phyloP scores from a whole-genome alignment of 2,797 vertebrate genomes.

The Yasuhikotakia modesta region DNA sequence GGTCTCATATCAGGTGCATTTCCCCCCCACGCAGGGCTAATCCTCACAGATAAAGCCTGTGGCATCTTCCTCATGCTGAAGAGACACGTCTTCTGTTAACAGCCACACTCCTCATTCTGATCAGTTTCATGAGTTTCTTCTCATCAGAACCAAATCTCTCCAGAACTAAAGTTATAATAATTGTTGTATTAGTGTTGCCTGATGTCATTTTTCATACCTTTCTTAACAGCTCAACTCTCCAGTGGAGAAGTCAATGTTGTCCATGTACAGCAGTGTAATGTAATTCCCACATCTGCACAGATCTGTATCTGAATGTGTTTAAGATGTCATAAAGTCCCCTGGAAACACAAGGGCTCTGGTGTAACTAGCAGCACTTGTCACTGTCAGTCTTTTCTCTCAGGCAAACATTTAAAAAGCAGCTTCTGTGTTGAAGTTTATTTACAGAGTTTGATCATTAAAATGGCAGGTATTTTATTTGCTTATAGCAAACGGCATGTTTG shows the following conservation, averaged over 20 bases:
- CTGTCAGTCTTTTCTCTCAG: slow-evolving; percentile 65
- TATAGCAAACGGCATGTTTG: background rate
- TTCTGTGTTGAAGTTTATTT: slow-evolving; percentile 40
- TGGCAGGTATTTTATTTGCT: slow-evolving; percentile 33
- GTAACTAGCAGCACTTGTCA: slow-evolving; percentile 76
- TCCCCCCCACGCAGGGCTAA: slow-evolving; percentile 24
- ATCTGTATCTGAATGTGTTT: too few species aligned
- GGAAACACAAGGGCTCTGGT: too few species aligned
- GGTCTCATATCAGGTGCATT: slow-evolving; percentile 43
- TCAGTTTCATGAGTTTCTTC: background rate
- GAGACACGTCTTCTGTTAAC: background rate
- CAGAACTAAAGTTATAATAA: background rate
- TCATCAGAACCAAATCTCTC: background rate
- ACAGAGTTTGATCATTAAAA: slow-evolving; percentile 43
- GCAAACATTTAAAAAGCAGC: slow-evolving; percentile 58
- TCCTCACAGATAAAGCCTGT: slow-evolving; percentile 37
- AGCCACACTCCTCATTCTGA: background rate
- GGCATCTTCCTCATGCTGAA: slow-evolving; percentile 45
- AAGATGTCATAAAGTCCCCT: too few species aligned
- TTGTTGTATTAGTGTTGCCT: background rate
- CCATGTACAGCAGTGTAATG: too few species aligned
- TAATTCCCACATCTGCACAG: slow-evolving; percentile 34
- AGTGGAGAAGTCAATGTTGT: slow-evolving; percentile 52
- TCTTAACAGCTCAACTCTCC: slow-evolving; percentile 42
- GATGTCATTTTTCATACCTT: slow-evolving; percentile 49